Evolutionary conservation across 2,797 vertebrate genomes (phyloP).

Genomic region (Sebastes dallii): DNA sequence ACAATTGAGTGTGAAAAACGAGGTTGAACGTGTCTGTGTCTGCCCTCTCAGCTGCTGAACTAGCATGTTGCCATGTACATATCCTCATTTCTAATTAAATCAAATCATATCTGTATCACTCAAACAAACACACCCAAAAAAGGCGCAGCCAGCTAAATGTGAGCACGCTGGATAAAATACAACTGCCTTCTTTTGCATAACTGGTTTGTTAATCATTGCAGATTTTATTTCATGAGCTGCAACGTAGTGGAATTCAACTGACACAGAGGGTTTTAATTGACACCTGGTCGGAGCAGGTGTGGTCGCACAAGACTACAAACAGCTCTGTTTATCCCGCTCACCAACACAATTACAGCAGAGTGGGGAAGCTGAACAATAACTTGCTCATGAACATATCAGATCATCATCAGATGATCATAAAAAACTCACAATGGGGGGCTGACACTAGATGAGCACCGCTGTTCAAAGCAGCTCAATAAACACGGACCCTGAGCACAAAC

Average conservation of each 20-base stretch:
- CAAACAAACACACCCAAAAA: slow-evolving; percentile 31
- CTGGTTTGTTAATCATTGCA: slow-evolving; percentile 18
- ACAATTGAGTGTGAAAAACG: slow-evolving; percentile 39
- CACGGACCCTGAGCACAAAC: background rate
- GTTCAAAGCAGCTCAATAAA: background rate
- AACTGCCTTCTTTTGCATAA: background rate
- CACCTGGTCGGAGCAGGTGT: background rate
- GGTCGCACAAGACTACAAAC: slow-evolving; percentile 1
- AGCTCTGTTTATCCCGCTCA: background rate
- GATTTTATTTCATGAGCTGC: background rate
- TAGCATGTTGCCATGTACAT: slow-evolving; percentile 28
- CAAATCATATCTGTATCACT: slow-evolving; percentile 7
- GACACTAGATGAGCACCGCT: background rate
- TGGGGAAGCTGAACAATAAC: background rate
- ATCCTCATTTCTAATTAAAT: slow-evolving; percentile 10
- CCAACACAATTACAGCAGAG: background rate
- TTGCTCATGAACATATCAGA: background rate
- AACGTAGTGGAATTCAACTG: background rate
- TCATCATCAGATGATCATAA: background rate
- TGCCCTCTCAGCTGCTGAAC: slow-evolving; percentile 24
- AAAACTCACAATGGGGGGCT: background rate
- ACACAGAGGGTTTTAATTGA: background rate
- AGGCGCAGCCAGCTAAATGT: background rate
- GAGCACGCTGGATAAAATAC: background rate
- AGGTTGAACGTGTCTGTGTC: slow-evolving; percentile 19